Base-by-base conservation (phyloP, 2,888 invertebrate genomes). In the Phalera bucephala region DNA sequence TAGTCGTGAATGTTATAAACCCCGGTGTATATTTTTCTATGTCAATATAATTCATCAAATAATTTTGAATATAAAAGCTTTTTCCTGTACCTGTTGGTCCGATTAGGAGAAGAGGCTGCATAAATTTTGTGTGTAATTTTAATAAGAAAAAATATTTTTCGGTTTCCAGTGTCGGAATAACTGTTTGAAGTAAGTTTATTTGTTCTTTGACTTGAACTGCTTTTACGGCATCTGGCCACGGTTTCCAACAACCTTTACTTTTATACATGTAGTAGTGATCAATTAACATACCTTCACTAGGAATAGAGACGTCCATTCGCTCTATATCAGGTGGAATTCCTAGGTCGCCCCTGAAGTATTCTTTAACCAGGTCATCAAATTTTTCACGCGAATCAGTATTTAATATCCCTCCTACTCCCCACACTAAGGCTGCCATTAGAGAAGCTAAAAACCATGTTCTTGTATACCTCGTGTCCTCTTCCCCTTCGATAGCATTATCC, bases 11-110 rank as follows among this genome's bases (percentile, higher is more conserved):
- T 5, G 95, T 95, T 46, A 97, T 91, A 63, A 96, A 94, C 20
- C 94, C 93, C 0, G 96, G 95, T 35, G 94, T 91, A 73, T 92
- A 96, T 52, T 91, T 82, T 0, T 95, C 93, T 52, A 93, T 92
- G 31, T 93, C 90, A 7, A 96, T 72, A 49, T 91, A 91, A 56
- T 92, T 93, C 92, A 94, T 93, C 41, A 94, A 79, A 58, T 92
- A 86, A 62, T 94, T 93, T 82, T 95, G 95, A 5, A 94, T 91
- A 57, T 95, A 94, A 67, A 95, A 95, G 49, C 95, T 95, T 85
- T 97, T 97, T 0, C 97, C 97, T 0, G 96, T 96, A 13, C 96
- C 95, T 1, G 96, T 96, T 0, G 95, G 95, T 0, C 97, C 97
- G 28, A 95, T 94, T 13, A 97, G 79, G 29, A 97, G 80, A 40